phyloP scores from a whole-genome alignment of 1,140 invertebrate species.

The Aphis gossypii region DNA sequence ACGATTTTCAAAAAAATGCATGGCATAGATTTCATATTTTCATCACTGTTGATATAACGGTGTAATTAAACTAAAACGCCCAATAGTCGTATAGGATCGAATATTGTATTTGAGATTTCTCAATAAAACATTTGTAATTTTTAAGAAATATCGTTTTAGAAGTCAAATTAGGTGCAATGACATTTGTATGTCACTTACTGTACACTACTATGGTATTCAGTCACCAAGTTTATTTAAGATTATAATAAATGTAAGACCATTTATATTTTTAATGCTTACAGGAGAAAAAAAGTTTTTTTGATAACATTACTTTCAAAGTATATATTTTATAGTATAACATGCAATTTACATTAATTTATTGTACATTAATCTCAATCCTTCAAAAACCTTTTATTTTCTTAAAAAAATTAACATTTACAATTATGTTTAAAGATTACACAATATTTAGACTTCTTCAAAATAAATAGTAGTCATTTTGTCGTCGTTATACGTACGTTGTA shows the following conservation, averaged over 20 bases:
- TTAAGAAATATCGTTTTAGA: not conserved
- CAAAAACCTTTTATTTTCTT: too few relatives aligned
- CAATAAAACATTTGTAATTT: not conserved
- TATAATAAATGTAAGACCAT: not conserved
- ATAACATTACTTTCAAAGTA: not conserved
- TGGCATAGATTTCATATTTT: not conserved
- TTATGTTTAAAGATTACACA: too few relatives aligned
- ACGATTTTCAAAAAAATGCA: not conserved
- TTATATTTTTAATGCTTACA: not conserved
- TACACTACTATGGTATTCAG: not conserved
- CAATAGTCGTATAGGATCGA: not conserved
- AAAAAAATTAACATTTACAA: too few relatives aligned
- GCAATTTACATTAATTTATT: not conserved
- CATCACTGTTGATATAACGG: not conserved
- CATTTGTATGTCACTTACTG: not conserved
- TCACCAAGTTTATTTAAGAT: not conserved
- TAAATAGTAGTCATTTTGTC: too few relatives aligned
- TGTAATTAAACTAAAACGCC: not conserved
- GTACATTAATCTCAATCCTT: too few relatives aligned
- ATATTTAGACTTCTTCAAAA: too few relatives aligned
- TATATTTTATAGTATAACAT: not conserved
- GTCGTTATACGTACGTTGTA: too few relatives aligned
- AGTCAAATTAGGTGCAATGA: not conserved
- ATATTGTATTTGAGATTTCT: not conserved
- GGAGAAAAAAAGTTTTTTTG: not conserved